Conservation (phyloP, 1,140 invertebrate species). For the Uloborus diversus region DNA sequence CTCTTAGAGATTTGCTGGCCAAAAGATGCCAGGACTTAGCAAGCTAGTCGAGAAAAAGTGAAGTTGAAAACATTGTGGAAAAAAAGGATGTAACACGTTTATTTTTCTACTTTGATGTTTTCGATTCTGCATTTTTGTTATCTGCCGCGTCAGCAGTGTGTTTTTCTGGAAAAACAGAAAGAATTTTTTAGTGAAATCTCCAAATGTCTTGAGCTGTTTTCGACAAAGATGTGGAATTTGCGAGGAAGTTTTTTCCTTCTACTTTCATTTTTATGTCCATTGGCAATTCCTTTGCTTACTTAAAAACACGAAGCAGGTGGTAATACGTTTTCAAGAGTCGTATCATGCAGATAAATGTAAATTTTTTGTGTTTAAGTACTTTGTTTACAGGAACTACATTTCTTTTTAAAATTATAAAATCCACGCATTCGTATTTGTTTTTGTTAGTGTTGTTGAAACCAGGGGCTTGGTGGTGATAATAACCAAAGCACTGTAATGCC, state of each 20-base stretch:
- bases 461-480: too few relatives aligned
- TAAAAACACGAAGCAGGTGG: background rate
- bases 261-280: background rate
- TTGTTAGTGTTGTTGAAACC: too few relatives aligned
- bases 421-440: too few relatives aligned
- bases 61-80: background rate
- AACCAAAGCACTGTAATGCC: too few relatives aligned
- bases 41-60: background rate
- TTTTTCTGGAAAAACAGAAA: background rate
- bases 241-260: background rate
- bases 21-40: background rate
- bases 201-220: background rate
- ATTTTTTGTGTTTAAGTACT: too few relatives aligned
- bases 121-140: background rate
- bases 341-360: too few relatives aligned
- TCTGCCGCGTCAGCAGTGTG: slow-evolving; percentile 1
- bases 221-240: background rate
- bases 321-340: background rate
- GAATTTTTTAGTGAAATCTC: background rate
- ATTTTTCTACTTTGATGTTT: background rate
- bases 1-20: background rate
- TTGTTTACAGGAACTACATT: too few relatives aligned
- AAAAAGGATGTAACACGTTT: background rate
- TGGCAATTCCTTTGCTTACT: background rate
- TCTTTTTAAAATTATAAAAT: too few relatives aligned